Base-by-base conservation (phyloP, 1,140 invertebrate species). In the Rhagoletis zephyria region DNA sequence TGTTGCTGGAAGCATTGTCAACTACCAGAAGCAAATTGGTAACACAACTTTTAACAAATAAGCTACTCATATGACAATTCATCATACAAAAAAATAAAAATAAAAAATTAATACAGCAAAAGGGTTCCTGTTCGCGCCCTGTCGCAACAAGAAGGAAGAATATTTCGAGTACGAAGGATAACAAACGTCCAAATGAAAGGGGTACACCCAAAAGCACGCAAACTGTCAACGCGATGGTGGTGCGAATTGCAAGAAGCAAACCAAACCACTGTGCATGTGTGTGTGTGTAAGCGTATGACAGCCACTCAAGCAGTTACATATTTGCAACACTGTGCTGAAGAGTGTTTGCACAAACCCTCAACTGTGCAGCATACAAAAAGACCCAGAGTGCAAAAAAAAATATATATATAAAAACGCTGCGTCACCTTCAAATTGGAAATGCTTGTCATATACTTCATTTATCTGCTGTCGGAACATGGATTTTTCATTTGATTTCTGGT, bases 361-460 rank as follows among this genome's bases (percentile, higher is more conserved):
- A 56, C 30, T 0, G 30, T 1, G 30, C 30, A 30, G 30, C 89
- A 87, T 12, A 59, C 10, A 61, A 85, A 85, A 7, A 60, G 45
- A 3, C 74, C 56, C 48, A 12, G 45, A 81, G 51, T n/a, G 51
- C 74, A 51, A 56, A 1, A 45, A 9, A 3, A n/a, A n/a, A n/a
- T n/a, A n/a, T n/a, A n/a, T n/a, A n/a, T 30, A 30, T 30, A 30
- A 30, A 30, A 30, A 30, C 30, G 30, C 30, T 30, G 30, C 30
- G 30, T 30, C 30, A 30, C 30, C 89, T 87, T 90, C 89, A 92
- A 92, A 92, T 92, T 91, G 91, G 91, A 92, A 92, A 92, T 92
- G 90, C 91, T 92, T 92, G 91, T 92, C 91, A 92, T 92, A 92
- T 92, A 89, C 90, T 89, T 92, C 91, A 92, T 91, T 90, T 91